Evolutionary conservation across 2,797 vertebrate genomes (phyloP), one percentile per base, ranked within the genome.

Genomic region (Tenualosa thibaudeaui): DNA sequence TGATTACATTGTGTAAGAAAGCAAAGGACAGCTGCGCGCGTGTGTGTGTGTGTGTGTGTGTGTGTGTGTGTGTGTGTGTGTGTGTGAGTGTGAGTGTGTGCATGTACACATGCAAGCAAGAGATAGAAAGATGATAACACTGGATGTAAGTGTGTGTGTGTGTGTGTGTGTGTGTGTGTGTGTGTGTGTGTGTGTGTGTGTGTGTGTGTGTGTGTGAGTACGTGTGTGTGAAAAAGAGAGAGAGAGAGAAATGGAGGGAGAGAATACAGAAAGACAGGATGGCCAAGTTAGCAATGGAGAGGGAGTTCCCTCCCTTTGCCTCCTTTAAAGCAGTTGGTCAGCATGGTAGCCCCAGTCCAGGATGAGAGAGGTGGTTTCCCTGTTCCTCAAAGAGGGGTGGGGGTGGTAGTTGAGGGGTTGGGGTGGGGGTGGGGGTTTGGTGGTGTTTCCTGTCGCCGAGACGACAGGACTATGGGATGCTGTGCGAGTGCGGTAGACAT

Each of bases 1-100:
- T 94, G 91, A 95, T 93, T 92, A 91, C 88, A 92, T 84, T 89
- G 90, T 54, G 86, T 85, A 86, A 85, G 88, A 62, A 78, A 89
- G 78, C 86, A 62, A 85, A 83, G 87, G 26, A 53, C 50, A 5
- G 6, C 37, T 65, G n/a, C 0, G 68, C 3, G 13, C 5, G 62
- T 43, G 31, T 51, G 82, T 75, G 50, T 84, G 68, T 46, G 82
- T 84, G 62, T 62, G 84, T 85, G 86, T 46, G 46, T 46, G 46
- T 46, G 46, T 46, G 46, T 46, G 46, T 46, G 46, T 46, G 46
- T 46, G 46, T 46, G 46, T 46, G 46, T 46, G 46, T 46, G 2
- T 46, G 46, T 46, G 46, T 46, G 46, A 1, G 46, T 46, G 46
- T 46, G 46, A 4, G 46, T 46, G 46, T 46, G 46, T 46, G 46